Evolutionary conservation across 1,140 invertebrate species (phyloP), one percentile per base, ranked within the genome.

Genomic region (Phymorhynchus buccinoides): DNA sequence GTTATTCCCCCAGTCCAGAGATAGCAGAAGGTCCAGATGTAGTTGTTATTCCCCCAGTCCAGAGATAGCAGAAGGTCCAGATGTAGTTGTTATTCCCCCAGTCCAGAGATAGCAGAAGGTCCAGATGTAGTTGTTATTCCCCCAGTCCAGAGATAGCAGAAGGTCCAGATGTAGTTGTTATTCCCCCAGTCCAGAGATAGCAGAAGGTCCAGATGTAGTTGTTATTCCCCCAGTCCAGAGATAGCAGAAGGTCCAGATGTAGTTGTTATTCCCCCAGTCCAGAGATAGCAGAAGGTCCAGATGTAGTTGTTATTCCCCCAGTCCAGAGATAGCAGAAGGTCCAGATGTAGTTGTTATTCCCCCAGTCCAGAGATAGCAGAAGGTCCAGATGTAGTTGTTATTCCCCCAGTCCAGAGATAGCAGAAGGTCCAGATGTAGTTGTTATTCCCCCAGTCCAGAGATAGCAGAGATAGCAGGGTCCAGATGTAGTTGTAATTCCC

Each of bases 251-350:
- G 89, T 1, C 87, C 86, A 4, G 86, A 84, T 9, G 82, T 86
- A 18, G 87, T 92, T n/a, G 22, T 78, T 93, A 92, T 93, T 12
- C 92, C 92, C 0, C n/a, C n/a, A n/a, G n/a, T n/a, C 92, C 93
- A 16, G 90, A 89, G 27, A 93, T 93, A 66, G 88, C 87, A 30
- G 83, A 88, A n/a, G 91, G 89, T 1, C 87, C 86, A 4, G 86
- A 84, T 9, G 82, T 86, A 18, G 87, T 92, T n/a, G 22, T 78
- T 93, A 92, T 93, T 12, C 92, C 92, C 0, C n/a, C n/a, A n/a
- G n/a, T n/a, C 92, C 93, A 16, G 90, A 89, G 27, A 93, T 93
- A 66, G 88, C 87, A 30, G 83, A 88, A n/a, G 91, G 89, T 1
- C 87, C 86, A 4, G 86, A 84, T 9, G 82, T 86, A 18, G 87